Conservation (phyloP, 2,888 invertebrate species). For the Metellina segmentata region DNA sequence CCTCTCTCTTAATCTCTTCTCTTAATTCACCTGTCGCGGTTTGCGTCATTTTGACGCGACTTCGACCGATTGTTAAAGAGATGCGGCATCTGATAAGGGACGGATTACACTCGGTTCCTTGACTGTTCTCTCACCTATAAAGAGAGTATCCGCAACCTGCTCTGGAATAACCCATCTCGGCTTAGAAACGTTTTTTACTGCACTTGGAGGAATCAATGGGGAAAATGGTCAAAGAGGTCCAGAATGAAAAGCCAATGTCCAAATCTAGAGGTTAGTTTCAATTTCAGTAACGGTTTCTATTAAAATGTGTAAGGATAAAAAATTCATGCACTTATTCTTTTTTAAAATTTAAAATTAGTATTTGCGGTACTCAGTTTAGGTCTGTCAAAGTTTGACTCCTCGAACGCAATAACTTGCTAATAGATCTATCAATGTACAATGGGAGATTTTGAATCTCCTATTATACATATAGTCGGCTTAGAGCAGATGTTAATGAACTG, state of each 20-base stretch:
- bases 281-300: background rate
- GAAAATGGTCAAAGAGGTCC: background rate
- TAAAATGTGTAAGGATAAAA: background rate
- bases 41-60: slow-evolving; percentile 3
- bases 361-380: too few relatives aligned
- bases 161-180: background rate
- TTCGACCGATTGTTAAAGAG: slow-evolving; percentile 14
- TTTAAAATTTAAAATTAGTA: too few relatives aligned
- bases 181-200: background rate
- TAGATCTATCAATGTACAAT: too few relatives aligned
- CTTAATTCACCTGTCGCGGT: slow-evolving; percentile 5
- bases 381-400: too few relatives aligned
- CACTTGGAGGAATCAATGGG: background rate
- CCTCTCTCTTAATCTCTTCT: slow-evolving; percentile 11
- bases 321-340: too few relatives aligned
- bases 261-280: background rate
- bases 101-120: background rate
- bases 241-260: background rate
- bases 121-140: background rate
- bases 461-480: too few relatives aligned
- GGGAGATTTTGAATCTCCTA: too few relatives aligned
- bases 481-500: too few relatives aligned
- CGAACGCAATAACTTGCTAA: too few relatives aligned
- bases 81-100: background rate
- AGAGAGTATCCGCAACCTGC: background rate